Evolutionary conservation across 1,140 invertebrate genomes (phyloP).

Genomic region (Pseudachorutes palmiensis): DNA sequence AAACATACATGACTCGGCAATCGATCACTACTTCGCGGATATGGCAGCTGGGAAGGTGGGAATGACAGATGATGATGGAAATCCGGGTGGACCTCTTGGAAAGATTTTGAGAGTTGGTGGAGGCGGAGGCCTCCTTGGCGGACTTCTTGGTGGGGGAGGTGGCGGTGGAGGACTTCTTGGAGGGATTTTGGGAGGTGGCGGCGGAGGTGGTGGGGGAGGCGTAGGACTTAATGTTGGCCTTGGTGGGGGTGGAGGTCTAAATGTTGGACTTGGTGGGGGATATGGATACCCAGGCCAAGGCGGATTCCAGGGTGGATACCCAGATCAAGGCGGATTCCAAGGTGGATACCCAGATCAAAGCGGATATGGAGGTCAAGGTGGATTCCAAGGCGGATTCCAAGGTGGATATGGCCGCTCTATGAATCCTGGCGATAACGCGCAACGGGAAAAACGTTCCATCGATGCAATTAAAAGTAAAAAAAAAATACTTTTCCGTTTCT

Average conservation of each 20-base stretch:
- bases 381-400: not conserved
- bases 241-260: not conserved
- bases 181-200: no score
- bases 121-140: not conserved
- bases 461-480: not conserved
- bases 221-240: not conserved
- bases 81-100: no score
- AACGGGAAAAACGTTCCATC: not conserved
- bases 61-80: no score
- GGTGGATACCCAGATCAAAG: not conserved
- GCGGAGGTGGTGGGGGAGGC: no score
- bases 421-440: no score
- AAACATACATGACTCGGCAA: no score
- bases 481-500: not conserved
- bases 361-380: not conserved
- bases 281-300: not conserved
- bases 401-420: no score
- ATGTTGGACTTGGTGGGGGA: not conserved
- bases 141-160: no score
- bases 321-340: not conserved
- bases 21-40: no score
- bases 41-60: no score
- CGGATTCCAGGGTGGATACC: not conserved
- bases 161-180: no score
- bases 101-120: no score